Percentiles rank a stretch among this genome's conserved stretches.
Conservation (phyloP, 2,113 vertebrate species). For the Callipepla squamata region DNA sequence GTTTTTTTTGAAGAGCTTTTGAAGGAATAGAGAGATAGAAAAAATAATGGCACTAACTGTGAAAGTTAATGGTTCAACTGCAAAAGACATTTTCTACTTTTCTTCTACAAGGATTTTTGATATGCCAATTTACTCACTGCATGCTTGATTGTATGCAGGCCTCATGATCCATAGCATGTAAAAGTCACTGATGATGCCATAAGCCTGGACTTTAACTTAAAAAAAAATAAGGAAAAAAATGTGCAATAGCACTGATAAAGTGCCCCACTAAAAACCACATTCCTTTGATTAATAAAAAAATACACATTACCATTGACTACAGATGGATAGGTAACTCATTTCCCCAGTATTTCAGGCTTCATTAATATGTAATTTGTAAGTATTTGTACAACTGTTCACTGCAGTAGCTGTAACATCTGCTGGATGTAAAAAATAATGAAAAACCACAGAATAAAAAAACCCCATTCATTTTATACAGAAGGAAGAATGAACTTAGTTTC, state of each 20-base stretch:
- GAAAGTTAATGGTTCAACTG: neutral
- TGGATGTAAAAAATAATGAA: neutral
- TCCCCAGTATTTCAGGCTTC: neutral
- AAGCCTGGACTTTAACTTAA: neutral
- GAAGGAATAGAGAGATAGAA: neutral
- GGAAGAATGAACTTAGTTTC: neutral
- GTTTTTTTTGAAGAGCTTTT: neutral
- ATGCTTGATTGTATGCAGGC: neutral
- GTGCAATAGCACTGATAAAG: neutral
- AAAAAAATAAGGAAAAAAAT: neutral
- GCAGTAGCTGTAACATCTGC: neutral
- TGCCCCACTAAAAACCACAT: neutral
- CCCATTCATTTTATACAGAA: neutral
- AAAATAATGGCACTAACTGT: neutral
- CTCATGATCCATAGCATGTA: neutral
- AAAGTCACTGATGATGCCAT: constrained; percentile 28
- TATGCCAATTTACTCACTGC: neutral
- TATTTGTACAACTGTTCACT: neutral
- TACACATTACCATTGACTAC: neutral
- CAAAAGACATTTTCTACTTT: neutral
- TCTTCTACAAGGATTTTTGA: neutral
- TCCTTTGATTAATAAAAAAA: neutral
- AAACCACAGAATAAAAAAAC: neutral
- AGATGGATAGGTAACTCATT: neutral
- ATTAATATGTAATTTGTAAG: neutral